phyloP scores from a whole-genome alignment of 2,888 invertebrate genomes.

The Lottia scabra region DNA sequence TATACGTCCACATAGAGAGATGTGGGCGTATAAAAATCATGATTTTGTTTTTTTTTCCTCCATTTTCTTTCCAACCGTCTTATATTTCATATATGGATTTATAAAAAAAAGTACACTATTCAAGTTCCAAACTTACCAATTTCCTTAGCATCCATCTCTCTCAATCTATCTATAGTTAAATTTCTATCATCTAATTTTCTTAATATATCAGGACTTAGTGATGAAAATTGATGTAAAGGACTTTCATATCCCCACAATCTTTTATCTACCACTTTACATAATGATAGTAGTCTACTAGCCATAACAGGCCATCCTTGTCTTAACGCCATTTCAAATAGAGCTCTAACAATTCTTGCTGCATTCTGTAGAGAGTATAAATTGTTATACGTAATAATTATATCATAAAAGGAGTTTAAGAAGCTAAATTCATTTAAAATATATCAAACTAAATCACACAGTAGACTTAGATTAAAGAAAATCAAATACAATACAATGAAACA shows the following conservation, averaged over 20 bases:
- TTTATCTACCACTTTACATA: conserved; percentile 93
- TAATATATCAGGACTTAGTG: conserved; percentile 81
- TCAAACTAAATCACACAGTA: too few relatives aligned
- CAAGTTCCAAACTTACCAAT: conserved; percentile 75
- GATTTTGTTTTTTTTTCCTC: too few relatives aligned
- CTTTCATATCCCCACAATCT: conserved; percentile 90
- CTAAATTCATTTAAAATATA: too few relatives aligned
- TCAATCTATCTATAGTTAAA: conserved; percentile 81
- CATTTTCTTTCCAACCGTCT: too few relatives aligned
- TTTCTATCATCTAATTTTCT: conserved; percentile 83
- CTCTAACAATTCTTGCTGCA: conserved; percentile 88
- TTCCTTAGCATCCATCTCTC: conserved; percentile 89
- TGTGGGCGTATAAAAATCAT: too few relatives aligned
- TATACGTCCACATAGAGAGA: too few relatives aligned
- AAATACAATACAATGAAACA: too few relatives aligned
- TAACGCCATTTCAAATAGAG: conserved; percentile 93
- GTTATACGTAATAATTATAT: too few relatives aligned
- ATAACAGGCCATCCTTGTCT: conserved; percentile 90
- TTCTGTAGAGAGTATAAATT: conserved; percentile 77
- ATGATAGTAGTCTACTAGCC: conserved; percentile 84
- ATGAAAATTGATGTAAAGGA: conserved; percentile 81
- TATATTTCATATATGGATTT: too few relatives aligned
- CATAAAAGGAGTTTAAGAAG: too few relatives aligned
- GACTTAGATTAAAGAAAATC: too few relatives aligned
- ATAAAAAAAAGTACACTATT: too few relatives aligned